Base-by-base conservation (phyloP, 2,797 vertebrate genomes). In the Trachurus trachurus region DNA sequence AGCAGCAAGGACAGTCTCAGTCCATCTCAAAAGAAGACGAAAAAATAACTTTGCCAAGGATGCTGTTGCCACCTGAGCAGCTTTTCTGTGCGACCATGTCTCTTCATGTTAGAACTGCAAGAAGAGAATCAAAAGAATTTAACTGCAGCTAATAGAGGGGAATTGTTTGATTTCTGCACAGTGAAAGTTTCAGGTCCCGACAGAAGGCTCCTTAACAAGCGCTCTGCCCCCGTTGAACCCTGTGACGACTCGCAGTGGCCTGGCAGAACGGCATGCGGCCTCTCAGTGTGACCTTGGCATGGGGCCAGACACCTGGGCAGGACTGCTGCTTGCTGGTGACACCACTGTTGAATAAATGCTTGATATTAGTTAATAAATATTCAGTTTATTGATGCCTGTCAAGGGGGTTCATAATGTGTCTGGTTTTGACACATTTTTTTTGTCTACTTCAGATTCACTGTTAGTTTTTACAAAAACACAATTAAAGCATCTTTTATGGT, bases 191-290 rank as follows among this genome's bases (percentile, higher is more conserved):
- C 84, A 80, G 78, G 31, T 70, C 70, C 39, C 66, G 87, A 90
- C 91, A 92, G 88, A 90, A 80, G 85, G 85, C 80, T 79, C 74
- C 78, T 75, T 90, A 88, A 92, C 86, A 92, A 86, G 82, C 59
- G 62, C 53, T 67, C 68, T 71, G 65, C 75, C 84, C 84, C 79
- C 12, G 42, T 68, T 88, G 81, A 87, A 89, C 87, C 78, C 58
- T 61, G 71, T 75, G 62, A 78, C 71, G 53, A 84, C 66, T 80
- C 12, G 49, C 76, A 66, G 71, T 64, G 39, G 68, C 79, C 65
- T 50, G 85, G 67, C 85, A 91, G 87, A 90, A 78, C 84, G 88
- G 65, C 77, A 75, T 74, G 81, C 80, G 78, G 71, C 74, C 68
- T 78, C 66, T 66, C 71, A 62, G 78, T 70, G 77, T 78, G 82